Base-by-base conservation (phyloP, 2,113 vertebrate genomes). In the Picathartes gymnocephalus region DNA sequence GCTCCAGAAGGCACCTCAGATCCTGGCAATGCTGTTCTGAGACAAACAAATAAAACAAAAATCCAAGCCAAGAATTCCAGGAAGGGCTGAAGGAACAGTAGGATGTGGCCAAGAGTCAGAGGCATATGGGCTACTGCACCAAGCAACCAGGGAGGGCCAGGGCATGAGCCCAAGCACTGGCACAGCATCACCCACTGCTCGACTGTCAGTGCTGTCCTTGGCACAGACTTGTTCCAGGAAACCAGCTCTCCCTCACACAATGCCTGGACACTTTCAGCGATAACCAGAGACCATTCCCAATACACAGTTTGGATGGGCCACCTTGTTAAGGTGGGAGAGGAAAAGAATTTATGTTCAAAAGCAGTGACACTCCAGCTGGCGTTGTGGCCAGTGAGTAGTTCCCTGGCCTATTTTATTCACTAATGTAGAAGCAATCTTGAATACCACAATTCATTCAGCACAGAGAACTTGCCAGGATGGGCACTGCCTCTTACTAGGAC, bases 1-100 rank as follows among this genome's bases (percentile, higher is more conserved):
- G 0, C 62, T 79, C 70, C 81, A 95, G 91, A 91, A 88, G 81
- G 77, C 72, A 65, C 78, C 45, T 71, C 77, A 66, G 48, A 92
- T 72, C 61, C 81, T 84, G 73, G 61, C 89, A 95, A 19, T 79
- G 53, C 30, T 61, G 60, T 31, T 81, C 70, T 61, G 58, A 92
- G 73, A 76, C 57, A 86, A 92, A 51, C 39, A 92, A 97, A 93
- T 73, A 82, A 64, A 88, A 44, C 35, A 66, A 78, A 71, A 78
- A 88, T 58, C 68, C 61, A 71, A 81, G 81, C 89, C 91, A 96
- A 91, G 70, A 69, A 84, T 57, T 86, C 60, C 79, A 92, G 89
- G 81, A 94, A 95, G 61, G 56, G 31, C 44, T 91, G 61, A 87
- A 91, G 92, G 74, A 95, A 76, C 48, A 72, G 84, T 56, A 56